Conservation (phyloP, 2,797 vertebrate species). For the Lepus oiostolus region DNA sequence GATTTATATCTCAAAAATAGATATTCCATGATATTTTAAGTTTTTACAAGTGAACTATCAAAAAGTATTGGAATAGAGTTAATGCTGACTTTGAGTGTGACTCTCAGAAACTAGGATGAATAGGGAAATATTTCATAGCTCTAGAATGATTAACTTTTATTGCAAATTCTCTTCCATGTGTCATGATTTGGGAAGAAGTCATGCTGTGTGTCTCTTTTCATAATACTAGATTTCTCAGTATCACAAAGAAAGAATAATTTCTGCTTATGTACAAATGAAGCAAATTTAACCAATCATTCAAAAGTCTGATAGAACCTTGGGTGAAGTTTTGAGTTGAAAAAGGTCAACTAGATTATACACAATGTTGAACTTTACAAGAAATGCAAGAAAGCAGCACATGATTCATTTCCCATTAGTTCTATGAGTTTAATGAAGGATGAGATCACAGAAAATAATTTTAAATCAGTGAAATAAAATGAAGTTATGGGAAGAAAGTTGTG, state of each 20-base stretch:
- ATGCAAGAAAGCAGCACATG: neutral
- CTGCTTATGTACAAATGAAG: neutral
- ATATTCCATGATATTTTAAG: neutral
- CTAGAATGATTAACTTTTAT: neutral
- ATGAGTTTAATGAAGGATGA: conserved; percentile 4
- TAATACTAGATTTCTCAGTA: neutral
- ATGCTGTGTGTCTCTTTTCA: neutral
- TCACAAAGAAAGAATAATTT: neutral
- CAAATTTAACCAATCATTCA: neutral
- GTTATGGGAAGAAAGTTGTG: neutral
- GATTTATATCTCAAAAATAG: conserved; percentile 1
- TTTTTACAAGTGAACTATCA: neutral
- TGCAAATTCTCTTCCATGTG: neutral
- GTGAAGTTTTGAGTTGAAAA: neutral
- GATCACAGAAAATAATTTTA: conserved; percentile 42
- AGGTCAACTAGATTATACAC: neutral
- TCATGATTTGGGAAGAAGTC: conserved; percentile 22
- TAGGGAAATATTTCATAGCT: neutral
- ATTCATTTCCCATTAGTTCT: conserved; percentile 43
- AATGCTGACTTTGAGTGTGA: neutral
- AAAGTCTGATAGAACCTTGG: neutral
- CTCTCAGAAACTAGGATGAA: neutral
- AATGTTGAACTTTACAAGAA: conserved; percentile 14
- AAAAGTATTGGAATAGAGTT: conserved; percentile 23
- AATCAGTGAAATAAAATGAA: conserved; percentile 36